Evolutionary conservation across 2,888 invertebrate species (phyloP).

Genomic region (Drosophila niveifrons): DNA sequence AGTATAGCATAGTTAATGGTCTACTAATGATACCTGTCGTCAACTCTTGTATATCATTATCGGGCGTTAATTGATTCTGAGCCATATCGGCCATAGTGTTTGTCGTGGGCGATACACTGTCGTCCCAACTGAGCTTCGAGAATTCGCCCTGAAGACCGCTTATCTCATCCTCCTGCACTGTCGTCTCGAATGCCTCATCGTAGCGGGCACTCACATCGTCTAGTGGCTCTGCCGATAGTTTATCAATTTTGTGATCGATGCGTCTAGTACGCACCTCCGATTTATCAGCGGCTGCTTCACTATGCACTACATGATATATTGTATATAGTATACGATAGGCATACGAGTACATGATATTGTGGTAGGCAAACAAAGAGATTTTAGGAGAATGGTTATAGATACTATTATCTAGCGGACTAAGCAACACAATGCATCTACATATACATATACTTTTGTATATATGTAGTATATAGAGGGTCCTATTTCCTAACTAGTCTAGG

Average conservation of each 20-base stretch:
- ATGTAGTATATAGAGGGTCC: slow-evolving; percentile 20
- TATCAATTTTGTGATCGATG: slow-evolving; percentile 84
- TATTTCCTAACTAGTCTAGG: neutral
- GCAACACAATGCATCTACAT: slow-evolving; percentile 31
- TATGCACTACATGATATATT: slow-evolving; percentile 59
- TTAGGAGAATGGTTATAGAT: slow-evolving; percentile 51
- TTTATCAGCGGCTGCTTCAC: slow-evolving; percentile 59
- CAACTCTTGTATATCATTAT: slow-evolving; percentile 84
- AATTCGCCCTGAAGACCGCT: slow-evolving; percentile 85
- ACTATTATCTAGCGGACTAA: slow-evolving; percentile 56
- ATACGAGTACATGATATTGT: slow-evolving; percentile 30
- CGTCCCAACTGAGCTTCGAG: slow-evolving; percentile 86
- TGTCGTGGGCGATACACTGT: slow-evolving; percentile 84
- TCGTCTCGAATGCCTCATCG: slow-evolving; percentile 82
- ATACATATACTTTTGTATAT: neutral
- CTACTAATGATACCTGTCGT: slow-evolving; percentile 81
- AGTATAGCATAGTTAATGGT: slow-evolving; percentile 19
- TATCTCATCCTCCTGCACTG: slow-evolving; percentile 84
- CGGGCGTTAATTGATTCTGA: slow-evolving; percentile 83
- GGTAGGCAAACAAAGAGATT: slow-evolving; percentile 57
- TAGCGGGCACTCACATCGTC: slow-evolving; percentile 81
- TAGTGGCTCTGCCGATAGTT: slow-evolving; percentile 74
- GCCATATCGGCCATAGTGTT: slow-evolving; percentile 84
- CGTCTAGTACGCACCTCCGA: slow-evolving; percentile 74
- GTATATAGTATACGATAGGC: slow-evolving; percentile 12